Conservation (phyloP, 1,140 invertebrate species). For the Heliconius nattereri region DNA sequence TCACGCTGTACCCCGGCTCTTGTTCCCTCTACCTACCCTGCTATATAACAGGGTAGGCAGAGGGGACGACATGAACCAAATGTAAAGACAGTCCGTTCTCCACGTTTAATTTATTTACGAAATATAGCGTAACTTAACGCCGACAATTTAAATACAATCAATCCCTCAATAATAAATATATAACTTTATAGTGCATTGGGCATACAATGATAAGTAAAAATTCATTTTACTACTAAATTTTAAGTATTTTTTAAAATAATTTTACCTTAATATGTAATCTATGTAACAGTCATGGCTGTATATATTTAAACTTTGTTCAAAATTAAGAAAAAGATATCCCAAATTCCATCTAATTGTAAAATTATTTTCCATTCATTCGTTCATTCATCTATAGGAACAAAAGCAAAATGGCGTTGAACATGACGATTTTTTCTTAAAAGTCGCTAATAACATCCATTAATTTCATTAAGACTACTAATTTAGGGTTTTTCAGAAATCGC, state of each 20-base stretch:
- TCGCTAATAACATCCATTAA: background rate
- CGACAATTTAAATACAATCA: too few species aligned
- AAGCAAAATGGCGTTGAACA: background rate
- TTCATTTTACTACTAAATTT: background rate
- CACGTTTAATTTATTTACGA: too few species aligned
- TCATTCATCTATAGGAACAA: background rate
- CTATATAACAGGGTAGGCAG: too few species aligned
- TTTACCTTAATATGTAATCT: background rate
- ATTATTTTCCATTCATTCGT: background rate
- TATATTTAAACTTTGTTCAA: background rate
- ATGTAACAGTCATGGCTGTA: background rate
- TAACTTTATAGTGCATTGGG: too few species aligned
- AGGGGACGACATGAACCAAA: too few species aligned
- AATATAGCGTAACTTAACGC: too few species aligned
- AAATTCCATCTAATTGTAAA: background rate
- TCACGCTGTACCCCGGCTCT: too few species aligned
- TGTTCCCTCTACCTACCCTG: too few species aligned
- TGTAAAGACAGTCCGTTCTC: too few species aligned
- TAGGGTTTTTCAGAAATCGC: background rate
- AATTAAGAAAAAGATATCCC: background rate
- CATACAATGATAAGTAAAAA: too few species aligned
- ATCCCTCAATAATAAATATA: too few species aligned
- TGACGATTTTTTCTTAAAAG: background rate
- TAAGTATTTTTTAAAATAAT: background rate
- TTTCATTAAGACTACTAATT: background rate